Evolutionary conservation across 2,888 invertebrate species (phyloP).

Genomic region (Zonitis immaculata): DNA sequence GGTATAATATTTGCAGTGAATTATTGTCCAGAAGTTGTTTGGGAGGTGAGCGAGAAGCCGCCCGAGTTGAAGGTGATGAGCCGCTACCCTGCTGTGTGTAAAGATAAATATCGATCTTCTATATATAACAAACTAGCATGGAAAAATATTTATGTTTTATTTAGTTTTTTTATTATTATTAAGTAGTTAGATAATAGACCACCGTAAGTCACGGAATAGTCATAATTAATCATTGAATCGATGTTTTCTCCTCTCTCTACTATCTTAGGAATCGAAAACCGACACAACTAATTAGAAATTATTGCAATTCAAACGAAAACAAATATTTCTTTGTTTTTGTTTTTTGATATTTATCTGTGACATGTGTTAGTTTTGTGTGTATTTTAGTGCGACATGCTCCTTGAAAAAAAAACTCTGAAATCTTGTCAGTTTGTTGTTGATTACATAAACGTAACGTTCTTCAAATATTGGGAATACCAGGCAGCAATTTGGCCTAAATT

Average conservation of each 20-base stretch:
- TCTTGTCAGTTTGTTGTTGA: background rate
- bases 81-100: conserved; percentile 32
- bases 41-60: conserved; percentile 33
- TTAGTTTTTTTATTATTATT: conserved; percentile 15
- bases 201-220: conserved; percentile 4
- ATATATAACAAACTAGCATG: conserved; percentile 8
- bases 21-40: conserved; percentile 32
- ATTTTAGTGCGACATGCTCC: background rate
- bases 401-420: background rate
- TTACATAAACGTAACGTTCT: background rate
- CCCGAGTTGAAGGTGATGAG: conserved; percentile 35
- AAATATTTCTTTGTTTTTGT: background rate
- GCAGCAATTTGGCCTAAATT: conserved; percentile 24
- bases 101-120: conserved; percentile 31
- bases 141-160: conserved; percentile 14
- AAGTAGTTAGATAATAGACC: conserved; percentile 10
- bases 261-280: no score
- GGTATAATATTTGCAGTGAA: conserved; percentile 4
- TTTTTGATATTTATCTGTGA: background rate
- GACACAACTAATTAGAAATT: no score
- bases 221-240: background rate
- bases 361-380: background rate
- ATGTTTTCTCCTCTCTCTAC: no score
- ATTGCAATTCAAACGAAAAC: no score
- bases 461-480: background rate